phyloP scores from a whole-genome alignment of 92 coral and sea anemone species.

The Diadumene lineata region DNA sequence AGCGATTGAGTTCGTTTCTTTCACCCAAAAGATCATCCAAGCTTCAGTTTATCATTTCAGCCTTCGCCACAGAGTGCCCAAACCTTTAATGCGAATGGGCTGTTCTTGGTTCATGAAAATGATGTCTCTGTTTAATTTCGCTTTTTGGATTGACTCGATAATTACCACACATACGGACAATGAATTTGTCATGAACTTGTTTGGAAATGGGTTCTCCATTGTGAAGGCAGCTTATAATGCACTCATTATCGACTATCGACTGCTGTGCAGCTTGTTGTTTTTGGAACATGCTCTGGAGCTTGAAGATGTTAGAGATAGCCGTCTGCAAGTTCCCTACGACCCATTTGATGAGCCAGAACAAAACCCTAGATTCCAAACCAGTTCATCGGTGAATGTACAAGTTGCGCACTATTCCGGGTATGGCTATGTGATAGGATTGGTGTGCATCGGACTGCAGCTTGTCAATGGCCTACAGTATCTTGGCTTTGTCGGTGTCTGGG shows the following conservation, averaged over 20 bases:
- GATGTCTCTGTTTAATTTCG: constrained; percentile 74
- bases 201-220: constrained; percentile 76
- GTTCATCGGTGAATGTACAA: constrained; percentile 45
- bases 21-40: constrained; percentile 69
- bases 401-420: constrained; percentile 70
- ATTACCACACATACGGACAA: constrained; percentile 63
- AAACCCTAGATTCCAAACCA: neutral
- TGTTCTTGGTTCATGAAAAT: constrained; percentile 79
- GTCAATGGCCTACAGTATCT: constrained; percentile 82
- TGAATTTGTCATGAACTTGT: constrained; percentile 46
- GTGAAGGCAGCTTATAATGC: constrained; percentile 82
- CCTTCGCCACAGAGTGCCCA: constrained; percentile 79
- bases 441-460: constrained; percentile 55
- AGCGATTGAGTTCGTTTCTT: constrained; percentile 56
- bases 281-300: constrained; percentile 85
- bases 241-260: constrained; percentile 77
- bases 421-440: constrained; percentile 71
- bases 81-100: constrained; percentile 60
- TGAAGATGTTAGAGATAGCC: constrained; percentile 53
- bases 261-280: constrained; percentile 79
- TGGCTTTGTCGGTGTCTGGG: constrained; percentile 67
- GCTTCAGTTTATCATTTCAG: constrained; percentile 77
- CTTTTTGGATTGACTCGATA: constrained; percentile 78
- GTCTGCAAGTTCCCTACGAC: constrained; percentile 27
- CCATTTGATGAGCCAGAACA: constrained; percentile 28